Percentiles rank a stretch among this genome's conserved stretches.
Evolutionary conservation across 2,888 invertebrate species (phyloP).

Genomic region (Clepsis dumicolana): DNA sequence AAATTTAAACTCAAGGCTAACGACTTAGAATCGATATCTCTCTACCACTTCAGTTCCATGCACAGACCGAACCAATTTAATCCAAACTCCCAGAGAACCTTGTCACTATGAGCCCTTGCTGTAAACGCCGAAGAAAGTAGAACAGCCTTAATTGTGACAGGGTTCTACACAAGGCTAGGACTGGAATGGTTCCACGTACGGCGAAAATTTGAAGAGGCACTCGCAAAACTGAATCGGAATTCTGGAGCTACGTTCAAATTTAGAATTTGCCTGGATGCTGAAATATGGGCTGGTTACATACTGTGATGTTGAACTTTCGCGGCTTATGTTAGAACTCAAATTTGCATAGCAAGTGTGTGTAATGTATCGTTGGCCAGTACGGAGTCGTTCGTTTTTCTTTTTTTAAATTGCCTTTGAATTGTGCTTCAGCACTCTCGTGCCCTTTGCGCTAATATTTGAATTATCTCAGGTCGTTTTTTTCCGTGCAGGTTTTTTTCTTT

Average conservation of each 20-base stretch:
- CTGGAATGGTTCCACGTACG: constrained; percentile 43
- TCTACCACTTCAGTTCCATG: constrained; percentile 1
- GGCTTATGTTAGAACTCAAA: constrained; percentile 48
- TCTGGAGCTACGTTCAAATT: constrained; percentile 67
- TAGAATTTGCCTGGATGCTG: constrained; percentile 64
- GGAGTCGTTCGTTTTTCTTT: constrained; percentile 47
- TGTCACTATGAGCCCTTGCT: background rate
- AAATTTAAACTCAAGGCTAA: constrained; percentile 4
- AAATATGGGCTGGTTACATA: constrained; percentile 57
- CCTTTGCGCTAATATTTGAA: constrained; percentile 59
- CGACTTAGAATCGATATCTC: constrained; percentile 6
- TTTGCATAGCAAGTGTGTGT: constrained; percentile 9
- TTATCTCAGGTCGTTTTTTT: constrained; percentile 50
- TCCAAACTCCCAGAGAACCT: background rate
- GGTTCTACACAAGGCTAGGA: background rate
- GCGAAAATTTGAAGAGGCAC: constrained; percentile 72
- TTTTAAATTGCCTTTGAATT: constrained; percentile 53
- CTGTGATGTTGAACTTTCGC: constrained; percentile 32
- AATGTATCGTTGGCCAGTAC: constrained; percentile 27
- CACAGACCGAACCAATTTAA: background rate
- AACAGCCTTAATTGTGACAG: background rate
- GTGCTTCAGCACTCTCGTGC: constrained; percentile 54
- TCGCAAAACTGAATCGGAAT: constrained; percentile 71
- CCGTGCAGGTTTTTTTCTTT: background rate
- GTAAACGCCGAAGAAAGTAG: background rate